These are phyloP conservation scores for Morpho helenor DNA, from an alignment of 2,888 invertebrate species.

Conservation along the genomic window DNA sequence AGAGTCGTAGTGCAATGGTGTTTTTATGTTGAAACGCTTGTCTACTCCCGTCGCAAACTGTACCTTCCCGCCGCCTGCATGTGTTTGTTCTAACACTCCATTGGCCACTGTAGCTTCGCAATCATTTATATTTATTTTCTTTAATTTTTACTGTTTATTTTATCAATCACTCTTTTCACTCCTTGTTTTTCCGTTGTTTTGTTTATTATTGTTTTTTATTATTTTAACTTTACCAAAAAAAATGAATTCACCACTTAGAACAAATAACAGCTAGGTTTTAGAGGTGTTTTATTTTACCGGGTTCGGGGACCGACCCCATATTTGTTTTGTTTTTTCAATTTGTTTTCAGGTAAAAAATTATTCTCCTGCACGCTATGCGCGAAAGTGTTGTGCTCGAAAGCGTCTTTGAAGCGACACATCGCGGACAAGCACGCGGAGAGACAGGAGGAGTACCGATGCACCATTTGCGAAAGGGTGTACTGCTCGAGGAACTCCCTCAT, in stretches of 20 bases:
- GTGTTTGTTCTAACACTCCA: conserved; percentile 64
- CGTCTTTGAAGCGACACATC: conserved; percentile 95
- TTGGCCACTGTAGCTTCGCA: conserved; percentile 74
- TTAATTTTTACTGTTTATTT: conserved; percentile 52
- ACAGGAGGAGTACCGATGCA: conserved; percentile 95
- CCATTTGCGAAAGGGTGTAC: conserved; percentile 96
- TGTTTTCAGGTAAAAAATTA: conserved; percentile 94
- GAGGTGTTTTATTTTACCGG: conserved; percentile 52
- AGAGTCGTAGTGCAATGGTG: conserved; percentile 26
- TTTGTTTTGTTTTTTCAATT: conserved; percentile 73
- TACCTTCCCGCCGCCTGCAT: conserved; percentile 54
- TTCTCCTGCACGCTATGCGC: conserved; percentile 96
- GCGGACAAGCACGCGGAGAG: conserved; percentile 96
- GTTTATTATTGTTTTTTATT: conserved; percentile 13
- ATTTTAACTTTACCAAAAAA: conserved; percentile 6
- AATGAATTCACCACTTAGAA: conserved; percentile 27
- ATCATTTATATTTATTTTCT: conserved; percentile 66
- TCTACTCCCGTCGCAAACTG: conserved; percentile 27
- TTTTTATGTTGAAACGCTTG: conserved; percentile 29
- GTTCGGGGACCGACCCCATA: conserved; percentile 71
- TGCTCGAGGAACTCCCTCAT: conserved; percentile 96
- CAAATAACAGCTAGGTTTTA: conserved; percentile 38
- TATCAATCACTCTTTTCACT: conserved; percentile 57
- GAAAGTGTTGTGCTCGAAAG: conserved; percentile 96
- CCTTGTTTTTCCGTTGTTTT: conserved; percentile 37